Base-by-base conservation (phyloP, 2,797 vertebrate genomes). In the Microcaecilia unicolor region DNA sequence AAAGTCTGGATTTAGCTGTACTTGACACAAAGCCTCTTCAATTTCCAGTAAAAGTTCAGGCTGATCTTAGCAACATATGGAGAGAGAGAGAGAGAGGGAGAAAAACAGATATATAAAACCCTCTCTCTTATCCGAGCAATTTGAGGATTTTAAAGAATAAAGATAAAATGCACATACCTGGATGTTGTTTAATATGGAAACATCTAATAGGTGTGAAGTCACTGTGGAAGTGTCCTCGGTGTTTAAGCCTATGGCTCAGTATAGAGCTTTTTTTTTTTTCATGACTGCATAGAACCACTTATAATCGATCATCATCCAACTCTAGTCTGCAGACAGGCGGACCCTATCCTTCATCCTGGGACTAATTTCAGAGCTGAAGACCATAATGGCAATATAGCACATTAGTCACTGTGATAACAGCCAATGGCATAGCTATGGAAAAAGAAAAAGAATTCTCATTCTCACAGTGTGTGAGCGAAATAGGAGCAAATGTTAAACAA, bases 11-110 rank as follows among this genome's bases (percentile, higher is more conserved):
- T 97, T 98, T 93, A 93, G 92, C 88, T 85, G 79, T 80, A 92
- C 90, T 97, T 97, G 92, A 98, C 93, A 98, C 92, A 95, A 97
- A 97, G 92, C 93, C 89, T 91, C 91, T 96, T 93, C 93, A 91
- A 95, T 97, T 95, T 93, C 89, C 85, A 80, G 75, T 76, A 76
- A 89, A 94, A 93, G 88, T 95, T 92, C 78, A 80, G 74, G 62
- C 70, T 80, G 72, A 81, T 89, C 80, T 88, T 86, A 84, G 81
- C 84, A 90, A 83, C 74, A 70, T 67, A n/a, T n/a, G n/a, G n/a
- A n/a, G n/a, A n/a, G n/a, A n/a, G n/a, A n/a, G n/a, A 5, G 6
- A 17, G 30, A 38, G 28, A 42, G 26, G 61, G 21, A 61, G 42
- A 37, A 50, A 42, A 29, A 48, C 56, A 49, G 41, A 62, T 58